phyloP scores from a whole-genome alignment of 2,113 vertebrate genomes.

The Quiscalus mexicanus region DNA sequence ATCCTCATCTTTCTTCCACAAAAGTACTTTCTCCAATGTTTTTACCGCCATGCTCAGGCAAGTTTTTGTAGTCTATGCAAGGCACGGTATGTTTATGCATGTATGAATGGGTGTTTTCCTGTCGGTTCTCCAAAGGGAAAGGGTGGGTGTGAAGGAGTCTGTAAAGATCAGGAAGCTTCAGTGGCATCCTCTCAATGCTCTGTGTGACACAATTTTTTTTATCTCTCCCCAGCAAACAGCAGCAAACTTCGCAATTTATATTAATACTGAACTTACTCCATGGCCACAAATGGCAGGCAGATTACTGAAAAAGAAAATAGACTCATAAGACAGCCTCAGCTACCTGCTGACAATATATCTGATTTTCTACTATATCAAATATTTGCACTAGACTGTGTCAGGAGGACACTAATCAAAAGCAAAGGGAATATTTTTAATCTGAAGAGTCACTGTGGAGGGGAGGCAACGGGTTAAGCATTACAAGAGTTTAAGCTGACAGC shows the following conservation, averaged over 20 bases:
- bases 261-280: neutral
- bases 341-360: neutral
- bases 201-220: neutral
- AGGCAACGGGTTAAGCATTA: conserved; percentile 36
- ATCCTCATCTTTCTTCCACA: neutral
- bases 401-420: neutral
- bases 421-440: neutral
- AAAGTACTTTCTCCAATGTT: neutral
- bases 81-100: neutral
- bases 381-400: neutral
- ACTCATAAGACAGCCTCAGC: neutral
- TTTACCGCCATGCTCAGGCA: neutral
- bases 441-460: neutral
- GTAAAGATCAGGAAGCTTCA: neutral
- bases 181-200: neutral
- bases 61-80: neutral
- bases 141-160: neutral
- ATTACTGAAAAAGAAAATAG: neutral
- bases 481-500: conserved; percentile 1
- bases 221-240: neutral
- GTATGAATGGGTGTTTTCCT: neutral
- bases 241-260: neutral
- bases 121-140: neutral
- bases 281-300: neutral
- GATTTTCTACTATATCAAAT: neutral